Evolutionary conservation across 2,113 vertebrate species (phyloP), one percentile per base, ranked within the genome.

Genomic region (Pseudolaguvia tuberculata): DNA sequence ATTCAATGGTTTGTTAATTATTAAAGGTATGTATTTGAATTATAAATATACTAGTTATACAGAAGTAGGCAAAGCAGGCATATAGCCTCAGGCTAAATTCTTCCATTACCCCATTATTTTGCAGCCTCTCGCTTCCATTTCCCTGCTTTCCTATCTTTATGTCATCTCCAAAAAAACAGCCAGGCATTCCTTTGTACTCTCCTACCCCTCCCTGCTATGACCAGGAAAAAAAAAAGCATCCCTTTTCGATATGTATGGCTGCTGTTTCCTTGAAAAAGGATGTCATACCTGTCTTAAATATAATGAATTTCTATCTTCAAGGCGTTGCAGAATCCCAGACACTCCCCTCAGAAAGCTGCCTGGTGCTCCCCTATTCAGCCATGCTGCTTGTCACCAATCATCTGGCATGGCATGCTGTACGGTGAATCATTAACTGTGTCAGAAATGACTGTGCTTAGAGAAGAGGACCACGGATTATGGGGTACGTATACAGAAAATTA

Each of bases 41-140:
- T 97, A 98, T 98, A 98, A 97, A 99, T 99, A 97, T 98, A 97
- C 96, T 98, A 97, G 96, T 97, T 99, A 98, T 96, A 96, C 96
- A 96, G 95, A 94, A 97, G 95, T 98, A 99, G 96, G 96, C 94
- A 98, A 97, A 99, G 95, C 95, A 99, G 95, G 92, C 93, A 94
- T 91, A 95, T 93, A 92, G 94, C 96, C 96, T 87, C 85, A 82
- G 96, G 96, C 96, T 95, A 97, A 95, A 95, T 93, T 93, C 95
- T 94, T 97, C 94, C 94, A 96, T 98, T 98, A 98, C 93, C n/a
- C 95, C 95, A 96, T 96, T 97, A 97, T 96, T 94, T 95, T 93
- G 90, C 94, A 94, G 94, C 89, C 94, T 95, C 93, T 94, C 91
- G 94, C 95, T 93, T 95, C 93, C 93, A 91, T 93, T 93, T 93